These are phyloP conservation scores for Hydrolagus colliei DNA, from an alignment of 2,797 vertebrate genomes.

Conservation along the genomic window DNA sequence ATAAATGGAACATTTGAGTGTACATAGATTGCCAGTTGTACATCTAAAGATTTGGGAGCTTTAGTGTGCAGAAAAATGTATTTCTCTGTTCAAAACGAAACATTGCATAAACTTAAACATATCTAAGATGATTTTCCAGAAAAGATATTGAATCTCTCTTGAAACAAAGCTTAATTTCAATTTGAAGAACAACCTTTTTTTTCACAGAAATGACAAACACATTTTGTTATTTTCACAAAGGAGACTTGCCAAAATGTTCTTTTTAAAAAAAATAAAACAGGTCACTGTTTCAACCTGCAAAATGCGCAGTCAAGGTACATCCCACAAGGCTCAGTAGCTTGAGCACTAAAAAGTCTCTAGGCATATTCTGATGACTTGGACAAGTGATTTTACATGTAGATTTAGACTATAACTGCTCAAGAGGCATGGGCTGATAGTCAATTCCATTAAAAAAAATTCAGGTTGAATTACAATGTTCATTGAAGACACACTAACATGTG, in stretches of 20 bases:
- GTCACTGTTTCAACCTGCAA: conserved; percentile 37
- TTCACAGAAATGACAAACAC: background rate
- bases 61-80: background rate
- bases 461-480: conserved; percentile 59
- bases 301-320: conserved; percentile 44
- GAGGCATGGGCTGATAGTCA: conserved; percentile 48
- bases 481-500: conserved; percentile 61
- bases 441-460: conserved; percentile 65
- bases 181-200: no score
- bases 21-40: background rate
- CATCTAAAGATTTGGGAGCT: background rate
- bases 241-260: background rate
- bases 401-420: conserved; percentile 45
- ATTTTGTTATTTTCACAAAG: background rate
- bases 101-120: background rate
- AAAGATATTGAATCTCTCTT: background rate
- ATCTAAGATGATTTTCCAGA: background rate
- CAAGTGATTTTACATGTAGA: conserved; percentile 65
- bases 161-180: background rate
- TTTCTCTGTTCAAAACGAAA: background rate
- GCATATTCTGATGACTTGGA: conserved; percentile 52
- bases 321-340: conserved; percentile 42
- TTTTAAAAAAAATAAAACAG: conserved; percentile 33
- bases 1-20: background rate
- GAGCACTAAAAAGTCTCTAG: conserved; percentile 56